Evolutionary conservation across 2,113 vertebrate genomes (phyloP), one percentile per base, ranked within the genome.

Genomic region (Callipepla californica): DNA sequence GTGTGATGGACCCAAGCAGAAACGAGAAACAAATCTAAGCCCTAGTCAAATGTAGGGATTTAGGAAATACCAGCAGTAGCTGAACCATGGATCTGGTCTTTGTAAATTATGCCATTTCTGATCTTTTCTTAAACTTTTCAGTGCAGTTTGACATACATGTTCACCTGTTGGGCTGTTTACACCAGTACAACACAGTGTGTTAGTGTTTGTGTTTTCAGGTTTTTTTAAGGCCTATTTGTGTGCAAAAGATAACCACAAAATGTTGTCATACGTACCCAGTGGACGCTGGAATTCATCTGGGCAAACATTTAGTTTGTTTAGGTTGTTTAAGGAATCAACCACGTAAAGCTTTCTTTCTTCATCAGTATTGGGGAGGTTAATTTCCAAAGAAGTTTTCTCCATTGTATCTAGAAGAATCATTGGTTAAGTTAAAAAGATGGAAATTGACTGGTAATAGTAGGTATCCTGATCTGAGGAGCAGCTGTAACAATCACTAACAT

Each of bases 291-390:
- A 95, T 69, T 79, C 96, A 7, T 73, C 89, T 12, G 94, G 91
- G 75, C 97, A 98, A 85, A 98, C 81, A 36, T 87, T 98, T 20
- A 98, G 90, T 62, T 97, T 98, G 96, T 98, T 97, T 61, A 98
- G 92, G 72, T 98, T 97, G 32, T 98, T 98, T 88, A 98, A 96
- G 32, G 98, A 98, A 93, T 98, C 98, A 61, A 98, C 98, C 22
- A 97, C 95, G 32, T 98, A 98, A 61, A 98, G 98, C 70, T 97
- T 98, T 88, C 97, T 93, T 66, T 98, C 98, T 96, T 97, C 95
- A 0, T 87, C 91, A 28, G 85, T 45, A 57, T 72, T 48, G 2
- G 57, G 59, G 47, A 97, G 59, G 25, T 90, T 87, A 48, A 85
- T 40, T 90, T 97, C 97, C 89, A 94, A 93, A 58, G 95, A 88